Base-by-base conservation (phyloP, 2,113 vertebrate species). In the Lipophrys pholis region DNA sequence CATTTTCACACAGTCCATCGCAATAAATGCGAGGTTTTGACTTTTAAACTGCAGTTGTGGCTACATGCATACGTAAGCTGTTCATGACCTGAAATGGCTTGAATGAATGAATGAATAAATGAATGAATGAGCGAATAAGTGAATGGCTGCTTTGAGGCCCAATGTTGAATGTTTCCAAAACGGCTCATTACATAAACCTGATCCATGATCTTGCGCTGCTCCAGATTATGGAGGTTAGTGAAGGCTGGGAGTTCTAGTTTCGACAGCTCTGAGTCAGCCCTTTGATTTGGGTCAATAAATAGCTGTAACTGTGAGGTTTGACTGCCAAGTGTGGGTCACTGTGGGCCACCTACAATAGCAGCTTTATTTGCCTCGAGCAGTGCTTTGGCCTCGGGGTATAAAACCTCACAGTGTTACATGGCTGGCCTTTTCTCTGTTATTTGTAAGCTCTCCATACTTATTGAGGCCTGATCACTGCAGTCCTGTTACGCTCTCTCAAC, bases 271-370 rank as follows among this genome's bases (percentile, higher is more conserved):
- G 73, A 87, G 81, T 84, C 81, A 80, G 71, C 75, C 78, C 69
- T 85, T 84, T 85, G 78, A 91, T 84, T 93, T 77, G 64, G 80
- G 84, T 89, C 83, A 87, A 78, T 88, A 89, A 90, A 92, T 88
- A 82, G 86, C 84, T 73, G 81, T 81, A 85, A 89, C 86, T 89
- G 83, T 79, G 76, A 73, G 87, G 87, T 90, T 76, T 88, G 82
- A 65, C 68, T 80, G 85, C 80, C 82, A 89, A 85, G 74, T 85
- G 90, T 53, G 85, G 89, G 90, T 92, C 90, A 91, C 79, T 70
- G 60, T 68, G 79, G 86, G 90, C 84, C 90, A 86, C 85, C 87
- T 78, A 93, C 91, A 95, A 93, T 92, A 89, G 89, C 86, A 82
- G 85, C 91, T 90, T 90, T 93, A 93, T 93, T 90, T 91, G 82